These are phyloP conservation scores for Solenopsis invicta DNA, from an alignment of 1,140 invertebrate species.

Conservation along the genomic window DNA sequence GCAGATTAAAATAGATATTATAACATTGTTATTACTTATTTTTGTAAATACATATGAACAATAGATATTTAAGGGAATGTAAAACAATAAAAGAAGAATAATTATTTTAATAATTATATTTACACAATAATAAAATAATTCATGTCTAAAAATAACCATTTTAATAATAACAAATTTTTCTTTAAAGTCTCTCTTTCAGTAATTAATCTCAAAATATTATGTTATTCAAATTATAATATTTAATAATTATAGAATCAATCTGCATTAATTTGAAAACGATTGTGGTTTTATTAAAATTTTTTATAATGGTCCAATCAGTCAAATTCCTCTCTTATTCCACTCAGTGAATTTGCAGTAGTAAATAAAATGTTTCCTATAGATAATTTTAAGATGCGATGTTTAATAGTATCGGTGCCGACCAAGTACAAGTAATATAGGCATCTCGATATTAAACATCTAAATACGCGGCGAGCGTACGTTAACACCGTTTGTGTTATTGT, in stretches of 20 bases:
- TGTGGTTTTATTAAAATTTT: not conserved
- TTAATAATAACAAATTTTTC: not conserved
- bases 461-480: constrained; percentile 20
- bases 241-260: not conserved
- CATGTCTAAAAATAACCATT: not conserved
- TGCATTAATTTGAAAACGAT: not conserved
- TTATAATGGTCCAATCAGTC: not conserved
- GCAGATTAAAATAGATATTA: not conserved
- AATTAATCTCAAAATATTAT: not conserved
- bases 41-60: constrained; percentile 18
- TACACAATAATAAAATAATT: not conserved
- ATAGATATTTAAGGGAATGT: not conserved
- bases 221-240: not conserved
- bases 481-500: constrained; percentile 34
- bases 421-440: not conserved
- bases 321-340: not conserved
- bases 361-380: constrained; percentile 4
- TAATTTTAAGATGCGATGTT: not conserved
- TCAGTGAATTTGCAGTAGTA: not conserved
- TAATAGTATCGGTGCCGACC: not conserved
- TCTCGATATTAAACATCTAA: not conserved
- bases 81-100: not conserved
- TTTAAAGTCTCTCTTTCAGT: not conserved
- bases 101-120: too few relatives aligned
- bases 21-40: constrained; percentile 22